Evolutionary conservation across 2,113 vertebrate species (phyloP).

Genomic region (Hystrix brachyura): DNA sequence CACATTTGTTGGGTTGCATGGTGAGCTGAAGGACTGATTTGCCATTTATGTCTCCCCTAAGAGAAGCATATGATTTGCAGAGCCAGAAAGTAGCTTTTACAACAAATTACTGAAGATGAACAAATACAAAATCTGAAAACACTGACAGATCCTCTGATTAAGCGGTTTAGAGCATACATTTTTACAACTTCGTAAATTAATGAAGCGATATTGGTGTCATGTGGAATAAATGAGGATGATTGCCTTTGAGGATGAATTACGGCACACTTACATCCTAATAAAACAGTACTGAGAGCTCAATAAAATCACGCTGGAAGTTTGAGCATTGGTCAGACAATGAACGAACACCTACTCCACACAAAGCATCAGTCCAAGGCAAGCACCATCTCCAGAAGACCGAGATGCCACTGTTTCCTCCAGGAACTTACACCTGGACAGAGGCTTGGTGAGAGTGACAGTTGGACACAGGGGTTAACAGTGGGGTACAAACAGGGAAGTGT

Average conservation of each 20-base stretch:
- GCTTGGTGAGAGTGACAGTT: not conserved
- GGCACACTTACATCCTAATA: not conserved
- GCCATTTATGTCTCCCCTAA: not conserved
- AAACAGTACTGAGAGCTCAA: not conserved
- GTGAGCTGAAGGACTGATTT: not conserved
- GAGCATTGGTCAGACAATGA: not conserved
- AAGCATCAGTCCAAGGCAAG: not conserved
- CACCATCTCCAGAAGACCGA: not conserved
- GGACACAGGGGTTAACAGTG: not conserved
- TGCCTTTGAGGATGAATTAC: conserved; percentile 6
- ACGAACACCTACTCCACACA: not conserved
- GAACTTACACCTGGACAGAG: not conserved
- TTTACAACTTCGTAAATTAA: conserved; percentile 29
- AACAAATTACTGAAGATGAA: not conserved
- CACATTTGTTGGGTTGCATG: not conserved
- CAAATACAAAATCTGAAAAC: conserved; percentile 6
- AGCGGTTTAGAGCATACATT: not conserved
- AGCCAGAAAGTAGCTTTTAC: not conserved
- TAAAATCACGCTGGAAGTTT: not conserved
- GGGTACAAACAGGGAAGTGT: not conserved
- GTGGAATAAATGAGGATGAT: conserved; percentile 36
- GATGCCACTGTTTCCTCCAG: not conserved
- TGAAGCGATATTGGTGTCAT: not conserved
- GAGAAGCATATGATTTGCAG: not conserved
- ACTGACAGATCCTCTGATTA: not conserved